Percentiles rank a stretch among this genome's conserved stretches.
phyloP scores from a whole-genome alignment of 2,888 invertebrate genomes.

The Amphiduros pacificus region DNA sequence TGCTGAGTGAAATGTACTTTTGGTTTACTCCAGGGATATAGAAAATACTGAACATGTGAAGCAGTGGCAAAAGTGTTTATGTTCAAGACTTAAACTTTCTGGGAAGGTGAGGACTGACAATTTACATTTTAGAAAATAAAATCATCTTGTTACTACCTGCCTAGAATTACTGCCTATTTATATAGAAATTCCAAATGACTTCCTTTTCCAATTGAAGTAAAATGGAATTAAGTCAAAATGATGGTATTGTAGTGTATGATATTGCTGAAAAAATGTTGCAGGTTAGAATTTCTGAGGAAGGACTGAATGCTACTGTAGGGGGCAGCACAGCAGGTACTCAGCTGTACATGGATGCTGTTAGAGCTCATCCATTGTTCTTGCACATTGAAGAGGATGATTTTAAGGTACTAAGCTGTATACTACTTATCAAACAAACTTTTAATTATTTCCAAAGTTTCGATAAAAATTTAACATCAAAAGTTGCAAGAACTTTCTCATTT shows the following conservation, averaged over 20 bases:
- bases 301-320: constrained; percentile 24
- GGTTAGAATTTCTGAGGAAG: constrained; percentile 23
- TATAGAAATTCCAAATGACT: not conserved
- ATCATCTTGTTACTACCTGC: too few species aligned
- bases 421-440: too few species aligned
- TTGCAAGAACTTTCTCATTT: not conserved
- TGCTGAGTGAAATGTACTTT: not conserved
- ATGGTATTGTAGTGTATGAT: not conserved
- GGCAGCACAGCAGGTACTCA: constrained; percentile 6
- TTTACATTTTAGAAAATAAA: too few species aligned
- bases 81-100: constrained; percentile 10
- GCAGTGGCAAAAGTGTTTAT: constrained; percentile 16
- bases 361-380: constrained; percentile 18
- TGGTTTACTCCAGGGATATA: constrained; percentile 14
- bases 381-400: constrained; percentile 21
- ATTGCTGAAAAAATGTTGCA: constrained; percentile 1
- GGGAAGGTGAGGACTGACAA: constrained; percentile 15
- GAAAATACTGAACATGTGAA: constrained; percentile 5
- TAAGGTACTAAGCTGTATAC: too few species aligned
- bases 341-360: constrained; percentile 16
- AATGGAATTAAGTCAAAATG: not conserved
- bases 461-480: too few species aligned
- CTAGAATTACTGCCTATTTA: not conserved
- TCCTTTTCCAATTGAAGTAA: not conserved
- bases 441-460: too few species aligned